Evolutionary conservation across 2,797 vertebrate genomes (phyloP).

Genomic region (Hafferia zeledoni): DNA sequence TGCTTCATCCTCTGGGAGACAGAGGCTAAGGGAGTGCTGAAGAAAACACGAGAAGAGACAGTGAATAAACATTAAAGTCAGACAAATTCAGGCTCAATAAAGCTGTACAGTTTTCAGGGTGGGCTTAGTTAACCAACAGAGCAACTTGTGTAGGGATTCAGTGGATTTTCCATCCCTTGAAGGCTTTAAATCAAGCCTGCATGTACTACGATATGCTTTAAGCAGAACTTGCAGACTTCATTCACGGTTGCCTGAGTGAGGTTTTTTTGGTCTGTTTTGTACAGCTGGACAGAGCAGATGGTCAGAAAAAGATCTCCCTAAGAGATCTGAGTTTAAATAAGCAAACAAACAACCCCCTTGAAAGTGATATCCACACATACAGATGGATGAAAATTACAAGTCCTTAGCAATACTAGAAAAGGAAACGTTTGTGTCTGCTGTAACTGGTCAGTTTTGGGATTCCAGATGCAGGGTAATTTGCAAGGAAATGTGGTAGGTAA

Average conservation of each 20-base stretch:
- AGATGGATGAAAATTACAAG: background rate
- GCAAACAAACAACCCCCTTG: constrained; percentile 52
- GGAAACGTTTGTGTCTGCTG: background rate
- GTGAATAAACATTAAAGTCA: background rate
- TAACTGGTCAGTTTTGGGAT: background rate
- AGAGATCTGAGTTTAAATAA: constrained; percentile 36
- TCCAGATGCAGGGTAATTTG: background rate
- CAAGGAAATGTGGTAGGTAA: background rate
- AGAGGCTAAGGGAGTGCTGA: background rate
- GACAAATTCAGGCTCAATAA: background rate
- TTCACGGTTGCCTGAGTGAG: constrained; percentile 2
- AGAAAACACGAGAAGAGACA: background rate
- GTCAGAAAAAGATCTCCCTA: constrained; percentile 29
- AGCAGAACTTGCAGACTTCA: background rate
- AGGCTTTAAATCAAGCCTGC: constrained; percentile 5
- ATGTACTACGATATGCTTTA: background rate
- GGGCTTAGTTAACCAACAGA: background rate
- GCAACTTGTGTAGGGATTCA: background rate
- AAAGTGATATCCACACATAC: constrained; percentile 20
- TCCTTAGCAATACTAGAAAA: background rate
- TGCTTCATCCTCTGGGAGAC: background rate
- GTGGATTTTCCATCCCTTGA: background rate
- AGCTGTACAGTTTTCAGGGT: background rate
- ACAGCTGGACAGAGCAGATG: constrained; percentile 57
- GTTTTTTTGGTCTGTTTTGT: constrained; percentile 34